Conservation (phyloP, 2,888 invertebrate genomes). For the Tineola bisselliella region DNA sequence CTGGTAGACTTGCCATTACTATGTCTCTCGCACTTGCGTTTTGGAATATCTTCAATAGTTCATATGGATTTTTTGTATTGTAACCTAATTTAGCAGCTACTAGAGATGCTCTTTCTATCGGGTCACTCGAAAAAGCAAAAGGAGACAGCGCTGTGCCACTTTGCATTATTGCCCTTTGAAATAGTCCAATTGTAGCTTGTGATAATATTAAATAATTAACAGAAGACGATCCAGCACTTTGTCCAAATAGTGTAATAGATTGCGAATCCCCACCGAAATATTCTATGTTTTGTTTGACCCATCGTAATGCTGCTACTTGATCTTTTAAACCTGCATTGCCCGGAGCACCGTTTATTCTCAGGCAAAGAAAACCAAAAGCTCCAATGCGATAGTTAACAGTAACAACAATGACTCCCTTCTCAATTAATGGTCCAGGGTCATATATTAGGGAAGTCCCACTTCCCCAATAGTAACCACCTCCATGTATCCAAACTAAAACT, state of each 20-base stretch:
- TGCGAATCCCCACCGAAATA: constrained; percentile 19
- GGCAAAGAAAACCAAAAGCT: constrained; percentile 20
- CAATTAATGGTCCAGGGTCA: constrained; percentile 17
- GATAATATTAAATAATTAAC: constrained; percentile 19
- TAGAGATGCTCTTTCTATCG: constrained; percentile 16
- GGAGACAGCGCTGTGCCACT: constrained; percentile 19
- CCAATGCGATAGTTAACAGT: constrained; percentile 19
- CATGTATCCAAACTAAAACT: constrained; percentile 20
- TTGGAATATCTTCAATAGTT: constrained; percentile 17
- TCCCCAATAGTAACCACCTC: constrained; percentile 16
- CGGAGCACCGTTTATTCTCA: constrained; percentile 19
- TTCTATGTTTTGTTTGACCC: constrained; percentile 19
- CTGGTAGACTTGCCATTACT: constrained; percentile 16
- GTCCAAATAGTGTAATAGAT: constrained; percentile 19
- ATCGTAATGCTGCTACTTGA: constrained; percentile 18
- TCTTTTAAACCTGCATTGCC: constrained; percentile 20
- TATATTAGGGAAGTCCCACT: constrained; percentile 17
- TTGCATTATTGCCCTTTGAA: constrained; percentile 19
- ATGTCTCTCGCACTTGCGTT: constrained; percentile 17
- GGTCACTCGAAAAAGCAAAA: constrained; percentile 16
- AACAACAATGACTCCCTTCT: constrained; percentile 19
- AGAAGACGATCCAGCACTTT: constrained; percentile 18
- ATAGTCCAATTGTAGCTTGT: constrained; percentile 17
- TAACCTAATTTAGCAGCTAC: constrained; percentile 18
- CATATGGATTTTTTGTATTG: constrained; percentile 19